phyloP scores from a whole-genome alignment of 2,888 invertebrate genomes.

The Andrena fulva region DNA sequence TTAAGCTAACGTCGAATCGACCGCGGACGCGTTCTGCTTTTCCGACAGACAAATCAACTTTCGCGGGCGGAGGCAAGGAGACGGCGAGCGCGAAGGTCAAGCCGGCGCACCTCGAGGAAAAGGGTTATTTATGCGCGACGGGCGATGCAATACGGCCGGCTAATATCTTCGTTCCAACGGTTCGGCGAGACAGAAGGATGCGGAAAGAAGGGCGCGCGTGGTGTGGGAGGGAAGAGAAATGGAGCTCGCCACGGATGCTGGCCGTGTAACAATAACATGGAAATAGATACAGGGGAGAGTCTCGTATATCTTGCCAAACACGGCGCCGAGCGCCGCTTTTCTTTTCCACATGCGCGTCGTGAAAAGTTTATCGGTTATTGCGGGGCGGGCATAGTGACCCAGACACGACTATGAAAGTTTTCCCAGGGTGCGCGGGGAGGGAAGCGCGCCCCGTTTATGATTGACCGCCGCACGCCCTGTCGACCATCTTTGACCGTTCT shows the following conservation, averaged over 20 bases:
- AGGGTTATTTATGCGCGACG: neutral
- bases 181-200: neutral
- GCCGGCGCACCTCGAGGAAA: neutral
- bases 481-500: conserved; percentile 34
- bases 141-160: neutral
- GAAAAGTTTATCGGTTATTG: conserved; percentile 62
- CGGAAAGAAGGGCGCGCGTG: neutral
- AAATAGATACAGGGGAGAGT: conserved; percentile 45
- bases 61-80: neutral
- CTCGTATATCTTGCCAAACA: conserved; percentile 47
- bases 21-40: neutral
- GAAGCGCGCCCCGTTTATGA: conserved; percentile 38
- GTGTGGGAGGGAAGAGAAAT: conserved; percentile 30
- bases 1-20: conserved; percentile 21
- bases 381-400: conserved; percentile 53
- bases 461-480: neutral
- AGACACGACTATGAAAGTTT: conserved; percentile 54
- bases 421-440: neutral
- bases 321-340: conserved; percentile 1
- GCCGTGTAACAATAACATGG: conserved; percentile 57
- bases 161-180: conserved; percentile 19
- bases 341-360: conserved; percentile 34
- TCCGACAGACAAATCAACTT: neutral
- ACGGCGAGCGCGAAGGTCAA: neutral
- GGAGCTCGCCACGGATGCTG: conserved; percentile 13